phyloP scores from a whole-genome alignment of 2,113 vertebrate genomes.

The Bucco capensis region DNA sequence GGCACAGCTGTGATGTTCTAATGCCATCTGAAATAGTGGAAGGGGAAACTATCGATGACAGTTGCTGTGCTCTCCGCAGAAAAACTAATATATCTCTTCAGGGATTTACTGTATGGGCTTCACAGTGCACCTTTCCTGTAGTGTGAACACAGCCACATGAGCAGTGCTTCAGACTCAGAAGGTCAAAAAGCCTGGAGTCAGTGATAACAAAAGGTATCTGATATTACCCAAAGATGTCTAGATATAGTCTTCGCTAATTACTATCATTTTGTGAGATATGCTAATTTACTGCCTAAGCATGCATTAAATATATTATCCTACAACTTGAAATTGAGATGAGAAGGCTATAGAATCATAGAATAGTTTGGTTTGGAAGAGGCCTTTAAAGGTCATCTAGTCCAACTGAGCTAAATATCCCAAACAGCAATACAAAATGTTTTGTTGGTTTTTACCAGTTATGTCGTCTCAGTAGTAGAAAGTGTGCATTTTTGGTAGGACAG shows the following conservation, averaged over 20 bases:
- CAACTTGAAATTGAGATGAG: background rate
- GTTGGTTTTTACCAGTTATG: background rate
- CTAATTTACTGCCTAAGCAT: background rate
- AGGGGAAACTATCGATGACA: background rate
- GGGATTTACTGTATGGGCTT: background rate
- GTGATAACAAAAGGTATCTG: background rate
- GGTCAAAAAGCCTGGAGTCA: background rate
- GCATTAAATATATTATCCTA: background rate
- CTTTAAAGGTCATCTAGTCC: background rate
- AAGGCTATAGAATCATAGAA: background rate
- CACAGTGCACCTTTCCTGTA: background rate
- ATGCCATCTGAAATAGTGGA: background rate
- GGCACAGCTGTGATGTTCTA: background rate
- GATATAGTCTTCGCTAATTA: background rate
- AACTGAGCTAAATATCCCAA: background rate
- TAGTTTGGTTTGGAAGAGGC: background rate
- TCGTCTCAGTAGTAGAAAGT: background rate
- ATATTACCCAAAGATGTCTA: background rate
- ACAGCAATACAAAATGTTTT: background rate
- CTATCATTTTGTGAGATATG: background rate
- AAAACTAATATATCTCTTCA: background rate
- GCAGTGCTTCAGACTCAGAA: background rate
- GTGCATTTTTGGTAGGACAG: background rate
- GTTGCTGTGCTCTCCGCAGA: background rate
- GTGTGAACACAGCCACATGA: accelerated